phyloP scores from a whole-genome alignment of 2,113 vertebrate genomes.

The Danio rerio region GRCz12tu NC_133179.1:11716001-11716500 shows the following conservation, averaged over 20 bases:
- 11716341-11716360: background rate
- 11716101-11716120: background rate
- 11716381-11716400: conserved; percentile 26
- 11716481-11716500: conserved; percentile 87
- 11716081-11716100: background rate
- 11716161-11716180: background rate
- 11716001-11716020: background rate
- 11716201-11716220: too few relatives aligned
- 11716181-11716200: too few relatives aligned
- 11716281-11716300: too few relatives aligned
- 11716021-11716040: background rate
- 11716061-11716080: too few relatives aligned
- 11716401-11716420: conserved; percentile 76
- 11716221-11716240: too few relatives aligned
- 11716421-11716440: conserved; percentile 87
- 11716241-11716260: too few relatives aligned
- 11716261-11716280: too few relatives aligned
- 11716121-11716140: background rate
- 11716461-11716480: conserved; percentile 72
- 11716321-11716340: too few relatives aligned
- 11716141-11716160: background rate
- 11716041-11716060: background rate
- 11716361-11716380: background rate
- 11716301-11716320: too few relatives aligned
- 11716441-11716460: conserved; percentile 79